Conservation (phyloP, 2,113 vertebrate genomes). For the Platichthys flesus region DNA sequence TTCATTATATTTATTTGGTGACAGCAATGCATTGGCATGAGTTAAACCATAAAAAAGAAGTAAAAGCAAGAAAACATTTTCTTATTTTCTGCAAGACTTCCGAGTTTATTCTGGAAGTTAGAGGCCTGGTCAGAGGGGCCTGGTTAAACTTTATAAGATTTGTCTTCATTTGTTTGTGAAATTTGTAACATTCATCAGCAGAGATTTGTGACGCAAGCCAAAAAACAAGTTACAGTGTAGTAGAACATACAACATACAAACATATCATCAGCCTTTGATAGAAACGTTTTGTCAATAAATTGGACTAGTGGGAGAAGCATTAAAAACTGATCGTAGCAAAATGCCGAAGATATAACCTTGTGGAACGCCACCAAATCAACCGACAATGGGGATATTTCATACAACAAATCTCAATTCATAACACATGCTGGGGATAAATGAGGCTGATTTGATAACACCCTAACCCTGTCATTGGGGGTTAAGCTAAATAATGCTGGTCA, state of each 20-base stretch:
- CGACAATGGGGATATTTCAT: neutral
- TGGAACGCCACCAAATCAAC: neutral
- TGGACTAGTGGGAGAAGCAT: neutral
- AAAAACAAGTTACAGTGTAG: neutral
- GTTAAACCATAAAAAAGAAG: conserved; percentile 30
- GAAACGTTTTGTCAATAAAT: neutral
- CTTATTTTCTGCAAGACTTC: conserved; percentile 7
- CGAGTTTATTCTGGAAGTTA: conserved; percentile 15
- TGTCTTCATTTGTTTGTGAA: neutral
- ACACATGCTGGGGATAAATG: neutral
- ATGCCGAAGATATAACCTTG: neutral
- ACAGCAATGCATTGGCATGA: conserved; percentile 7
- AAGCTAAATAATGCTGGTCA: conserved; percentile 3
- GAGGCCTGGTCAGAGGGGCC: neutral
- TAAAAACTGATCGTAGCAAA: neutral
- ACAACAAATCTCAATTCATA: neutral
- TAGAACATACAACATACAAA: neutral
- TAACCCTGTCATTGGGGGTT: neutral
- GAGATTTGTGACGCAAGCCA: neutral
- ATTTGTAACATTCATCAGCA: neutral
- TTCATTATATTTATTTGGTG: conserved; percentile 40
- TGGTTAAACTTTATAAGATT: conserved; percentile 15
- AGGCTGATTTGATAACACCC: neutral
- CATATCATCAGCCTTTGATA: neutral
- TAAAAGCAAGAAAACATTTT: conserved; percentile 24